Percentiles rank a stretch among this genome's conserved stretches.
Conservation (phyloP, 2,113 vertebrate genomes). For the Pogona vitticeps region DNA sequence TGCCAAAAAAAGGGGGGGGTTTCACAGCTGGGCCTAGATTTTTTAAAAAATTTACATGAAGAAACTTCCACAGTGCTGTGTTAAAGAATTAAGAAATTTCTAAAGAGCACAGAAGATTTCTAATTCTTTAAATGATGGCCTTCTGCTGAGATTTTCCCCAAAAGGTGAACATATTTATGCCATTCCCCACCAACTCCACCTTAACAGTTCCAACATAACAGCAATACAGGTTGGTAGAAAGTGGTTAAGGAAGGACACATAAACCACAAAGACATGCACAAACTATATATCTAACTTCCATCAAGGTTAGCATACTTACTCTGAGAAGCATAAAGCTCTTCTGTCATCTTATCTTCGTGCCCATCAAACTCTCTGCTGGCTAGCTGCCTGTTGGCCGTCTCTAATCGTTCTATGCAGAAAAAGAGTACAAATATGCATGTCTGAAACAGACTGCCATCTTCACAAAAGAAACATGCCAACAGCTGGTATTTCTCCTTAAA, state of each 20-base stretch:
- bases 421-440: conserved; percentile 60
- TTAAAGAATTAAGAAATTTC: not conserved
- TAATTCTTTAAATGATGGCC: not conserved
- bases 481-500: not conserved
- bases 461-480: conserved; percentile 49
- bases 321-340: conserved; percentile 76
- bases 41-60: not conserved
- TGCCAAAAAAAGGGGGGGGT: not conserved
- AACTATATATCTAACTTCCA: not conserved
- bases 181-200: not conserved
- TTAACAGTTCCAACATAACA: conserved; percentile 36
- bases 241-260: not conserved
- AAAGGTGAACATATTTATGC: too few relatives aligned
- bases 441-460: conserved; percentile 48
- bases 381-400: conserved; percentile 86
- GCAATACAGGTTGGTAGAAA: conserved; percentile 5
- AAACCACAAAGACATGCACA: not conserved
- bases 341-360: conserved; percentile 74
- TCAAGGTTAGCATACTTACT: conserved; percentile 76
- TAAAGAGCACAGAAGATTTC: conserved; percentile 20
- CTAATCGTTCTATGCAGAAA: conserved; percentile 82
- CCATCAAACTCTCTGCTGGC: conserved; percentile 80
- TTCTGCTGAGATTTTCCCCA: conserved; percentile 35
- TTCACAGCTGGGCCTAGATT: not conserved
- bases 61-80: not conserved